Conservation (phyloP, 2,888 invertebrate species). For the Lysandra bellargus region DNA sequence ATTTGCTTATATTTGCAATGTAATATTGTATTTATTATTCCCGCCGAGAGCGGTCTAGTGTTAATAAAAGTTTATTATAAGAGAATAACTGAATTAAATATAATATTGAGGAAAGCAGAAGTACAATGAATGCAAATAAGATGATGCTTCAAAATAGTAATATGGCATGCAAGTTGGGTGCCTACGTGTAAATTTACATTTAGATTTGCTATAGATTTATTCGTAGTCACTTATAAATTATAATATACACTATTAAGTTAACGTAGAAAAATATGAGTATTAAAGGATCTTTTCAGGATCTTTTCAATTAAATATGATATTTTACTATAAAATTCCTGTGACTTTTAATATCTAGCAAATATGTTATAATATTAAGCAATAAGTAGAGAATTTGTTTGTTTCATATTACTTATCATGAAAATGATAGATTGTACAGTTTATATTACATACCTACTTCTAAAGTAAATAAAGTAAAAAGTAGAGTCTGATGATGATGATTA, state of each 20-base stretch:
- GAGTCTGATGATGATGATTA: not conserved
- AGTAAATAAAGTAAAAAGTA: not conserved
- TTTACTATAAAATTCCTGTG: too few relatives aligned
- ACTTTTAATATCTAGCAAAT: too few relatives aligned
- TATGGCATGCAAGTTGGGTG: not conserved
- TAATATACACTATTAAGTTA: too few relatives aligned
- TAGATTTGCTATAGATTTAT: not conserved
- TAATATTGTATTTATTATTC: conserved; percentile 17
- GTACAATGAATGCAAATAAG: not conserved
- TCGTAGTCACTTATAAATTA: too few relatives aligned
- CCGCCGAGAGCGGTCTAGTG: not conserved
- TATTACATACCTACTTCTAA: too few relatives aligned
- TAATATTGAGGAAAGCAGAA: not conserved
- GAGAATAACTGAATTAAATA: conserved; percentile 15
- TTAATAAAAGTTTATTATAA: conserved; percentile 20
- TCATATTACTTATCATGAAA: too few relatives aligned
- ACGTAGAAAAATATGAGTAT: too few relatives aligned
- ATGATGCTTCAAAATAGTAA: not conserved
- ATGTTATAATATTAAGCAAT: too few relatives aligned
- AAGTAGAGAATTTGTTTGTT: too few relatives aligned
- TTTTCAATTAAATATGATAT: too few relatives aligned
- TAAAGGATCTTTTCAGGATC: too few relatives aligned
- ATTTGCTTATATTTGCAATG: conserved; percentile 23
- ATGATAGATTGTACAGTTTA: too few relatives aligned
- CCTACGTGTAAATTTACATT: not conserved